Base-by-base conservation (phyloP, 2,797 vertebrate species). In the Epinephelus coioides region DNA sequence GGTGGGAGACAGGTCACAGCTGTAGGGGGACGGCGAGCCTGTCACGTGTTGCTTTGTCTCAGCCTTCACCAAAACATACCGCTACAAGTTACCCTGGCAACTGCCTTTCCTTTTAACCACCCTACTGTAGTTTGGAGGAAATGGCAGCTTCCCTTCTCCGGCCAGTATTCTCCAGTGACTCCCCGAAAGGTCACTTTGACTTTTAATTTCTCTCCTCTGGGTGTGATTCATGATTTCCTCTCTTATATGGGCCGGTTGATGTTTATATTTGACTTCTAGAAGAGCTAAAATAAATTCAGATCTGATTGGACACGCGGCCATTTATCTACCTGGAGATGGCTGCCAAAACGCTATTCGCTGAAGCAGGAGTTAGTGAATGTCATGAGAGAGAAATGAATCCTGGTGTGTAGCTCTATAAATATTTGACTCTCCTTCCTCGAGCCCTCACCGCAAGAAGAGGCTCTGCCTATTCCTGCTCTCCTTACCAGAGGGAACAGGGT, bases 1-100 rank as follows among this genome's bases (percentile, higher is more conserved):
- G 87, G 90, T 94, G 87, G 89, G 86, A 89, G 93, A 94, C 94
- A 94, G 92, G 91, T 94, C 93, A 92, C 93, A 95, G 91, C 92
- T 94, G 90, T 91, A 89, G 85, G 85, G 89, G 89, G 91, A 94
- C 76, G 88, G 87, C 83, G 79, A 84, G 85, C 86, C 81, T 91
- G 84, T 95, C 91, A 93, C 86, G 68, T 80, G 86, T 79, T 87
- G 92, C 86, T 94, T 94, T 95, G 93, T 95, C 83, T 88, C 23
- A 34, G 72, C 82, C 78, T 84, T 79, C 82, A 86, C 83, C 86
- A 86, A 82, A 92, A 91, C 93, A 95, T 94, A 89, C 91, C 88
- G n/a, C 61, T 65, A 74, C 78, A 72, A 78, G 91, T 89, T 86
- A 57, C 92, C 91, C 73, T 57, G 84, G 94, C 77, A 89, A 95